Base-by-base conservation (phyloP, 2,888 invertebrate genomes). In the Nomada lathburiana region DNA sequence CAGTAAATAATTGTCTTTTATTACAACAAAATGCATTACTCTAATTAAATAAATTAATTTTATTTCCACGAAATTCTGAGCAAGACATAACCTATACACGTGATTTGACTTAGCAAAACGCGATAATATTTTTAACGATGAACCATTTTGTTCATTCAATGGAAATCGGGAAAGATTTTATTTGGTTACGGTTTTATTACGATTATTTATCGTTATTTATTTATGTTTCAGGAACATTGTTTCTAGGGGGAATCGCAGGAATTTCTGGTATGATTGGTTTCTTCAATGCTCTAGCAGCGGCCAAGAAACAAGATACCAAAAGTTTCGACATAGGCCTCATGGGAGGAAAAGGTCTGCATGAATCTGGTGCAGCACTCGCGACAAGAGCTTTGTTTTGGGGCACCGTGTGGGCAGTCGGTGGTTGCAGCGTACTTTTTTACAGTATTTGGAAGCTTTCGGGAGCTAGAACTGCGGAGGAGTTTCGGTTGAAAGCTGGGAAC, bases 371-470 rank as follows among this genome's bases (percentile, higher is more conserved):
- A 4, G 92, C 94, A 62, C 94, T 98, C 77, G 98, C 98, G 0
- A 86, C 97, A 71, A 95, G 97, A 92, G 99, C 99, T 0, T 94
- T 99, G 0, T 97, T 97, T 10, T 97, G 97, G 97, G 98, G 98
- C 2, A 97, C 98, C 0, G 86, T 98, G 0, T 98, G 97, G 94
- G 98, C 98, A 0, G 94, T 98, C n/a, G 94, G 97, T 52, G 98
- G 98, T 0, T 97, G 98, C 74, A 96, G 97, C 11, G 93, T 97
- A 68, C 93, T 98, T 71, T 97, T 97, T 92, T 98, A 96, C 94
- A 96, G 96, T 16, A 95, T 98, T 79, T 98, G 98, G 97, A 98
- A 98, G 94, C 91, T 98, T 18, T 96, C 98, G 57, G 98, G 98
- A 74, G 98, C 98, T 36, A 95, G 96, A 90, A 96, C 97, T 95